phyloP scores from a whole-genome alignment of 2,888 invertebrate genomes.

The Ceramica pisi region DNA sequence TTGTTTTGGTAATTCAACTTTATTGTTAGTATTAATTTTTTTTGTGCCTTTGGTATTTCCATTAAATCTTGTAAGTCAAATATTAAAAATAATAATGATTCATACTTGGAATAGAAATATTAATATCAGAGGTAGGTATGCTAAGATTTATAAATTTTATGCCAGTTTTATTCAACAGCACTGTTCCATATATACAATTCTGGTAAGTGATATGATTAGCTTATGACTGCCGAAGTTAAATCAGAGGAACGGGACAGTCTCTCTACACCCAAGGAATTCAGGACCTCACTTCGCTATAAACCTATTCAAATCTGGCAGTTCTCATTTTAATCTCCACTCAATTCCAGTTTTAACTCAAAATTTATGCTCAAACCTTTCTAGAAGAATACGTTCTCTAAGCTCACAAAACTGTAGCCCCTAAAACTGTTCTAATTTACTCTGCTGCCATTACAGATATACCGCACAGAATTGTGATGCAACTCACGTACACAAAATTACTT shows the following conservation, averaged over 20 bases:
- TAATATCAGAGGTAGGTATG: no score
- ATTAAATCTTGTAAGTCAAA: neutral
- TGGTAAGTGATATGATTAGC: no score
- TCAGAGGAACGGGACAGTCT: neutral
- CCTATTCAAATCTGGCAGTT: neutral
- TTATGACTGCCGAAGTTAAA: neutral
- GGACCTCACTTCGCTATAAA: neutral
- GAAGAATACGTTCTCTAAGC: neutral
- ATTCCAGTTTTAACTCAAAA: neutral
- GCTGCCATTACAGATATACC: neutral
- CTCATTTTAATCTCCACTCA: neutral
- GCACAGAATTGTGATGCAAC: slow-evolving; percentile 21
- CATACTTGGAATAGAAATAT: neutral
- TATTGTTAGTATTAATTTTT: neutral
- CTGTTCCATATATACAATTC: no score
- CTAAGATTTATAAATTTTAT: no score
- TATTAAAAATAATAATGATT: no score
- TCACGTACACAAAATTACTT: slow-evolving; percentile 45
- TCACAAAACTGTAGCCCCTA: neutral
- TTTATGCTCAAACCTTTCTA: no score
- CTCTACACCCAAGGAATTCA: neutral
- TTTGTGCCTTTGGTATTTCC: neutral
- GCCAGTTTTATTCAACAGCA: no score
- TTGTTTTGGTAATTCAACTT: slow-evolving; percentile 10
- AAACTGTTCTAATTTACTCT: slow-evolving; percentile 31